Evolutionary conservation across 2,797 vertebrate species (phyloP), one percentile per base, ranked within the genome.

Genomic region (Cossypha caffra): DNA sequence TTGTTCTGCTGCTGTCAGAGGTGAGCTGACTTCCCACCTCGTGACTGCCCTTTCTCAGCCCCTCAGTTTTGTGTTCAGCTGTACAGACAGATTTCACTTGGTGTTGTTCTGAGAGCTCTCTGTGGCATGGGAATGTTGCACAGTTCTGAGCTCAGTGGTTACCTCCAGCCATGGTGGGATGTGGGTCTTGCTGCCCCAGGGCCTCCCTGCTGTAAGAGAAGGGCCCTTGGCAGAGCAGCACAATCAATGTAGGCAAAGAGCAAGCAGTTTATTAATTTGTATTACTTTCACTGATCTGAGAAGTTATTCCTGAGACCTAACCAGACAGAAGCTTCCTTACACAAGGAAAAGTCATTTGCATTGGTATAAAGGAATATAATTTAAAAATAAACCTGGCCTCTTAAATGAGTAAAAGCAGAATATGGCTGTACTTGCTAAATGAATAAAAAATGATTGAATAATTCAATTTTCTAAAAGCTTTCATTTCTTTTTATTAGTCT

Each of bases 181-280:
- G 26, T 40, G 29, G 43, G 74, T 15, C 75, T 81, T 55, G 45
- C 48, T 76, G 45, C 31, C 28, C 31, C 47, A 7, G 16, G 18
- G 8, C 38, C 42, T 54, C 16, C 9, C n/a, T 28, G 7, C 28
- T 84, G 14, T 13, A 29, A 31, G 26, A 40, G 33, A 51, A 63
- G 33, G 29, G 17, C 28, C 13, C 18, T 25, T 64, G 38, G 58
- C 45, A 50, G n/a, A 62, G 3, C 25, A 42, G 28, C 23, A 4
- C 11, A 16, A 11, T 26, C n/a, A 40, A 0, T 1, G 1, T 5
- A 40, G 26, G 23, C 28, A 57, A 59, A 57, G 29, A 59, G 14
- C n/a, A 73, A 54, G 37, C 13, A 47, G 15, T 75, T 83, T 24
- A 50, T 69, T 62, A 35, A 71, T 62, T 57, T 76, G 16, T 84